A percentile compares a stretch with the other conserved stretches of the same genome.
Conservation (phyloP, 1,140 invertebrate genomes). For the Oncopodura yosiiana region DNA sequence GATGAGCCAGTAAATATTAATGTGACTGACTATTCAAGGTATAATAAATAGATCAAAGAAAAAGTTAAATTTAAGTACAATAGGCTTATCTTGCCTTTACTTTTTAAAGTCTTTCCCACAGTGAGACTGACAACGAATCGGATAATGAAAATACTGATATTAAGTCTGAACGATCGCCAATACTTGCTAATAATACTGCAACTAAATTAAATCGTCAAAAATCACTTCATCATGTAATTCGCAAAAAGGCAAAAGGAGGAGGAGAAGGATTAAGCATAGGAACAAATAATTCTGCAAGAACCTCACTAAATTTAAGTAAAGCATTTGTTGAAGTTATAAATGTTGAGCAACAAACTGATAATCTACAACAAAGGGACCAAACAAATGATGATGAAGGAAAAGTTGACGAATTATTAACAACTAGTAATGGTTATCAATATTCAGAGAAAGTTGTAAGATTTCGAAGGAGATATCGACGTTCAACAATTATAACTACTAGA, state of each 20-base stretch:
- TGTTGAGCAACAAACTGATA: neutral
- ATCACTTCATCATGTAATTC: constrained; percentile 7
- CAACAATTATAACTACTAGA: neutral
- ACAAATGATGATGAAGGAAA: neutral
- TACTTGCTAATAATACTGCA: neutral
- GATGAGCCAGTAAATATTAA: constrained; percentile 76
- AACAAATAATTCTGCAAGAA: neutral
- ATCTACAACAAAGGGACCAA: neutral
- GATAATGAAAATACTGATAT: constrained; percentile 14
- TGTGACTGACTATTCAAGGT: constrained; percentile 77
- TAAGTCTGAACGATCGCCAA: neutral
- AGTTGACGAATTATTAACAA: too few relatives aligned
- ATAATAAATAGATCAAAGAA: too few relatives aligned
- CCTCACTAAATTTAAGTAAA: constrained; percentile 11
- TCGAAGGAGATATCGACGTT: neutral
- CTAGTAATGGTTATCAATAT: neutral
- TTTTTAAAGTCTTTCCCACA: constrained; percentile 28
- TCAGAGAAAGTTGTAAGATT: neutral
- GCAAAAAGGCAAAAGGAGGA: neutral
- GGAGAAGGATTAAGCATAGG: neutral
- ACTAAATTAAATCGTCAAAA: constrained; percentile 5
- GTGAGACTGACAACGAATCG: constrained; percentile 27
- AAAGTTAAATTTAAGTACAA: neutral
- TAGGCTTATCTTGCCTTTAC: neutral
- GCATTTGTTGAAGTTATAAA: constrained; percentile 7